Evolutionary conservation across 2,113 vertebrate species (phyloP), one percentile per base, ranked within the genome.

Genomic region (Jaculus jaculus): DNA sequence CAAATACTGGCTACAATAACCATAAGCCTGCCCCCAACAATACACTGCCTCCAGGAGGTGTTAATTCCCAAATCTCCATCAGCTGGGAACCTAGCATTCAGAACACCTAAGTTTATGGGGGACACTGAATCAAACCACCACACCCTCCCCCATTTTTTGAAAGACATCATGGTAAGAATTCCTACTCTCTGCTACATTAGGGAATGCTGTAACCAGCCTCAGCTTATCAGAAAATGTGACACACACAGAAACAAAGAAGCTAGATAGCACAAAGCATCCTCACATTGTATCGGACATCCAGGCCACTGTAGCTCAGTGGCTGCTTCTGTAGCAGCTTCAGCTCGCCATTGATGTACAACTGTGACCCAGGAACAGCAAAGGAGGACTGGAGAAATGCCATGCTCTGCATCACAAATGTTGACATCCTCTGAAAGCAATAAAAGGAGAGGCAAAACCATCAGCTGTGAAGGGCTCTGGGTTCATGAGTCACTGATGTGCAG

Each of bases 361-460:
- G 98, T 17, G 99, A 98, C 2, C 99, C 99, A 0, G 99, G 98
- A 6, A 99, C 95, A 8, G 99, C 88, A 6, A 98, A 99, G 23
- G 99, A 99, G 90, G 98, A 98, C 92, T 99, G 99, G 39, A 99
- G 96, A 78, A 98, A 99, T 0, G 98, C 99, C 98, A 99, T 98
- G 92, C 98, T 99, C 98, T 99, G 99, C 99, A 99, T 99, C 97
- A 98, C 98, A 37, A 99, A 98, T 0, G 98, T 99, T 1, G 99
- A 99, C 99, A 99, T 99, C 82, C 99, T 98, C 99, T 99, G 97
- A 86, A 97, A 98, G 0, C n/a, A 82, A 54, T 4, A 96, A 87
- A 54, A 95, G 0, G 1, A 87, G 42, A 97, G 58, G 75, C 28
- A 72, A 61, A 1, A 84, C 12, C 12, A 5, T 30, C 66, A 10